These are phyloP conservation scores for Propsilocerus akamusi DNA, from an alignment of 1,140 invertebrate species.

Conservation along the genomic window DNA sequence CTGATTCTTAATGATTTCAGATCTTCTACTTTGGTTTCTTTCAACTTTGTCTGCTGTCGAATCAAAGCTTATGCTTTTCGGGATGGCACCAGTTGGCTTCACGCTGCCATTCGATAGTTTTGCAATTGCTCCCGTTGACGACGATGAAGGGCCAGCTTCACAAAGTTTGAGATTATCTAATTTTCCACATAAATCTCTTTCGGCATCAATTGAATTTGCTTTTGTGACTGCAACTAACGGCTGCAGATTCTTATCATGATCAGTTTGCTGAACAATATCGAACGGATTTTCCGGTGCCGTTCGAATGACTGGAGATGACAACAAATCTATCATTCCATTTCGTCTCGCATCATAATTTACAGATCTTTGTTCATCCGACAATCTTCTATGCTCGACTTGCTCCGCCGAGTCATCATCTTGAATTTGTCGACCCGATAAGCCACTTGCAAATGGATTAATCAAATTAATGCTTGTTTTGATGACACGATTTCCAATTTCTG, in stretches of 20 bases:
- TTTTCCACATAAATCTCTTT: background rate
- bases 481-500: background rate
- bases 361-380: conserved; percentile 17
- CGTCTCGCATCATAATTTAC: conserved; percentile 17
- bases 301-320: background rate
- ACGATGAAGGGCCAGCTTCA: conserved; percentile 1
- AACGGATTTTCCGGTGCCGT: background rate
- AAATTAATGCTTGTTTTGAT: background rate
- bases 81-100: conserved; percentile 60
- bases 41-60: conserved; percentile 67
- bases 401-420: conserved; percentile 4
- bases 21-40: conserved; percentile 26
- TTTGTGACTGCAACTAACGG: conserved; percentile 11
- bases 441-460: conserved; percentile 4
- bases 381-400: conserved; percentile 17
- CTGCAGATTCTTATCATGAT: background rate
- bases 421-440: background rate
- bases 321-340: conserved; percentile 18
- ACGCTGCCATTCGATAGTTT: background rate
- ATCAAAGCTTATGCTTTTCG: conserved; percentile 83
- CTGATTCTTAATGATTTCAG: conserved; percentile 26
- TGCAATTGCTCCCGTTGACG: background rate
- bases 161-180: background rate
- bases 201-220: conserved; percentile 12
- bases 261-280: background rate